Percentiles rank a stretch among this genome's conserved stretches.
Evolutionary conservation across 2,888 invertebrate species (phyloP).

Genomic region (Phlogophora meticulosa): DNA sequence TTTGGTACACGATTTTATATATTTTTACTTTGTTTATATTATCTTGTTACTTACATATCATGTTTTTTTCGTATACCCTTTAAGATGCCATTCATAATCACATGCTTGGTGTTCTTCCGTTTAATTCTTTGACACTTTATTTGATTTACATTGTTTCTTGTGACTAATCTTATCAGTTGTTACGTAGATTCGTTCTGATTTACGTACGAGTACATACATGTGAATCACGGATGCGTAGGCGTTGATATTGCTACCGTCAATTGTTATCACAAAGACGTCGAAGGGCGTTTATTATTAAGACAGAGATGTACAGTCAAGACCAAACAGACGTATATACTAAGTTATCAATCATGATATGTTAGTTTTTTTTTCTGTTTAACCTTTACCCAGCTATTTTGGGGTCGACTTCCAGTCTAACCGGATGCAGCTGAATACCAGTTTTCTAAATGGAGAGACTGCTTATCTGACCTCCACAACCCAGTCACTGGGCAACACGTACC

Average conservation of each 20-base stretch:
- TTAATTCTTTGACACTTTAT: neutral
- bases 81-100: conserved; percentile 16
- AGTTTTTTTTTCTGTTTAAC: too few relatives aligned
- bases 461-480: too few relatives aligned
- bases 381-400: too few relatives aligned
- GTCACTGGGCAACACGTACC: too few relatives aligned
- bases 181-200: conserved; percentile 32
- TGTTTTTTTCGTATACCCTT: neutral
- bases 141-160: neutral
- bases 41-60: neutral
- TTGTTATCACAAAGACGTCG: conserved; percentile 41
- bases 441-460: too few relatives aligned
- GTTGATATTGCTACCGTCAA: conserved; percentile 21
- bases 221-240: conserved; percentile 22
- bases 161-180: conserved; percentile 41
- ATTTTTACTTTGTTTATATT: neutral
- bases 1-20: conserved; percentile 30
- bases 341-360: too few relatives aligned
- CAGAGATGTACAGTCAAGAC: neutral
- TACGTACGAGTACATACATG: conserved; percentile 8
- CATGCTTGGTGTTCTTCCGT: conserved; percentile 8
- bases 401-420: too few relatives aligned
- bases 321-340: neutral
- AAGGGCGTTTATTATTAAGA: conserved; percentile 29
- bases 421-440: too few relatives aligned